Evolutionary conservation across 2,888 invertebrate species (phyloP), one percentile per base, ranked within the genome.

Genomic region (Archips crataeganus): DNA sequence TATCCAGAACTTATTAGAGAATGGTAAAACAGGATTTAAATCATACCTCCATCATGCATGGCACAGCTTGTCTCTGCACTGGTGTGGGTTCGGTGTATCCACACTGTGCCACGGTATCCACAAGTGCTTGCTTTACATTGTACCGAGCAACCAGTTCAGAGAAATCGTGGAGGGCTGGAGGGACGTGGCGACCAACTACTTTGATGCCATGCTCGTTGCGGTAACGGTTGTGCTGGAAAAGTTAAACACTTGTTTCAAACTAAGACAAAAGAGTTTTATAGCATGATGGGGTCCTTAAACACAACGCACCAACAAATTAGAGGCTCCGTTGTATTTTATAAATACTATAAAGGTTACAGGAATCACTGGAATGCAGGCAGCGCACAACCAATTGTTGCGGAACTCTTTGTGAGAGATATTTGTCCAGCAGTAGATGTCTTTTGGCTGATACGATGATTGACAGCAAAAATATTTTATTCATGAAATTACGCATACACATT

Each of bases 51-150:
- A 99, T 87, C 97, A 99, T 97, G 74, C 98, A 95, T 1, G 99
- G 98, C 78, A 99, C 95, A 0, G 98, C 97, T 90, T 99, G 99
- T 95, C 98, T 97, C 92, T 99, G 99, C 81, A 99, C 97, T 0
- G 98, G 97, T 0, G 99, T 98, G 0, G 99, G 99, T 70, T 95
- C 95, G 0, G 90, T 85, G 82, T 97, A 98, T 0, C 97, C 97
- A 81, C 96, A 96, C 71, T 95, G 94, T 36, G 86, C 91, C 6
- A 99, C 92, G 78, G 98, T 98, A 42, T 96, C 91, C 10, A 98
- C 89, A 1, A 99, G 86, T 23, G 92, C 94, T 5, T 92, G 85
- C 0, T 95, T 90, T 5, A 98, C 91, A 47, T 92, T 91, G 82
- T 96, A 96, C 9, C 89, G 83, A 0, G 85, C 80, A 3, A 89